Percentiles rank a stretch among this genome's conserved stretches.
Conservation (phyloP, 2,797 vertebrate genomes). For the Galagoides demidoff region DNA sequence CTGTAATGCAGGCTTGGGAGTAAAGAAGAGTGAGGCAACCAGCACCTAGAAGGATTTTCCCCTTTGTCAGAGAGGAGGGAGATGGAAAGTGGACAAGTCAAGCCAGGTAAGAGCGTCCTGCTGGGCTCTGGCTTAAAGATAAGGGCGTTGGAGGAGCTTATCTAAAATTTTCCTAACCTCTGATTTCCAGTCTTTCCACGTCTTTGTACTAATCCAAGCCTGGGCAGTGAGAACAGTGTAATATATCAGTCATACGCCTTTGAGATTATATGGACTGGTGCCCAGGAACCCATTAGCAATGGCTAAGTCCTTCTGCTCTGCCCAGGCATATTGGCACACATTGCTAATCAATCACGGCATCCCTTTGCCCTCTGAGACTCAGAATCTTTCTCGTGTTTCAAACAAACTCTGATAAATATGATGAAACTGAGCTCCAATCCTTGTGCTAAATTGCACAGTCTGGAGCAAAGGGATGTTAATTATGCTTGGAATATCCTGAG, state of each 20-base stretch:
- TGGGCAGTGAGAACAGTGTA: background rate
- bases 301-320: background rate
- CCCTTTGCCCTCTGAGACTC: background rate
- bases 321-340: background rate
- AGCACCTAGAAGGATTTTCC: background rate
- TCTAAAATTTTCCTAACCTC: background rate
- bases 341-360: background rate
- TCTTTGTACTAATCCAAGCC: background rate
- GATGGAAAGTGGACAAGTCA: background rate
- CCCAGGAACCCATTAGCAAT: background rate
- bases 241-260: background rate
- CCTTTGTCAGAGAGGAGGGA: background rate
- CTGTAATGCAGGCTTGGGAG: background rate
- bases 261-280: background rate
- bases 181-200: background rate
- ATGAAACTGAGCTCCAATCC: background rate
- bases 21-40: background rate
- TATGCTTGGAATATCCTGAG: background rate
- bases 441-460: background rate
- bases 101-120: background rate
- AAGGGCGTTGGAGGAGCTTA: background rate
- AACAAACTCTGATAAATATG: background rate
- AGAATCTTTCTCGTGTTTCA: conserved; percentile 1
- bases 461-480: background rate
- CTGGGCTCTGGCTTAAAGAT: background rate